phyloP scores from a whole-genome alignment of 2,113 vertebrate species.

The Notiomystis cincta region DNA sequence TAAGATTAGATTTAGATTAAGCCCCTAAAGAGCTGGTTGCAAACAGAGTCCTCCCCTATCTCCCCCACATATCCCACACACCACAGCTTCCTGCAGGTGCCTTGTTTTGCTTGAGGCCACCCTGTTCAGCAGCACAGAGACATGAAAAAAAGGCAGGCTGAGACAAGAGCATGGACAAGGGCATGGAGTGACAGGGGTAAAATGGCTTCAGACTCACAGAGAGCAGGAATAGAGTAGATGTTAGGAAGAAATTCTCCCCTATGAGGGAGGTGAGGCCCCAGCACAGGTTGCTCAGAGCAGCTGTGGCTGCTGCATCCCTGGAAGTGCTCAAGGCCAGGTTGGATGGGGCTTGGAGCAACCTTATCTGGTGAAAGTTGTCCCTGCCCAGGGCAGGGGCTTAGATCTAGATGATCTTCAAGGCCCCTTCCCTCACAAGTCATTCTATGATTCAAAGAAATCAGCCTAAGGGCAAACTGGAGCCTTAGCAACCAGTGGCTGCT shows the following conservation, averaged over 20 bases:
- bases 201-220: background rate
- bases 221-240: background rate
- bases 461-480: background rate
- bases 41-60: background rate
- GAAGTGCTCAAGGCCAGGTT: background rate
- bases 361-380: background rate
- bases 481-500: background rate
- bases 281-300: background rate
- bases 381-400: background rate
- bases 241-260: background rate
- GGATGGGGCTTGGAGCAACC: background rate
- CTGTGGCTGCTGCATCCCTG: background rate
- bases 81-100: background rate
- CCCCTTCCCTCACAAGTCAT: background rate
- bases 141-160: background rate
- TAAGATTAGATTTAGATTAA: no score
- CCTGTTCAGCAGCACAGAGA: background rate
- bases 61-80: fast-evolving
- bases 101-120: background rate
- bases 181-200: background rate
- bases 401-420: background rate
- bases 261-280: fast-evolving
- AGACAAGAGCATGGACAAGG: background rate
- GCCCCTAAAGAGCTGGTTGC: background rate
- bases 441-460: background rate